Percentiles rank a stretch among this genome's conserved stretches.
Conservation (phyloP, 2,888 invertebrate genomes). For the Stenolophus ochropezus region DNA sequence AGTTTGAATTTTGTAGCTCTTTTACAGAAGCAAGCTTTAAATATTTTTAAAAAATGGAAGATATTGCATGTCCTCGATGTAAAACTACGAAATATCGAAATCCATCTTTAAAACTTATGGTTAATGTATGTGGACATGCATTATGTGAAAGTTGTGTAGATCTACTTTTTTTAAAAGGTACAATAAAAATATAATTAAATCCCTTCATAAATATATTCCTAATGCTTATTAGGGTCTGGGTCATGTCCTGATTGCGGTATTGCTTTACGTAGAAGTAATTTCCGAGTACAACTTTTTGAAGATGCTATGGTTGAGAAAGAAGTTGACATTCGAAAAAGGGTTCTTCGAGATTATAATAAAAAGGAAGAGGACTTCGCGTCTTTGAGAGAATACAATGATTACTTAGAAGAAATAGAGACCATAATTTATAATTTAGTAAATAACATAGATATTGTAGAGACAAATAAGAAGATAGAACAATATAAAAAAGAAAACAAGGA, state of each 20-base stretch:
- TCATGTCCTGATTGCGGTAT: constrained; percentile 96
- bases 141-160: constrained; percentile 99
- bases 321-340: constrained; percentile 92
- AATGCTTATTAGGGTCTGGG: constrained; percentile 82
- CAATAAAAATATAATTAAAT: not conserved
- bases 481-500: constrained; percentile 94
- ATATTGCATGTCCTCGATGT: constrained; percentile 94
- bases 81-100: constrained; percentile 98
- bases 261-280: constrained; percentile 90
- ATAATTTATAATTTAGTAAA: constrained; percentile 93
- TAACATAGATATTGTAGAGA: constrained; percentile 91
- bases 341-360: constrained; percentile 94
- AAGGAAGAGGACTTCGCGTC: constrained; percentile 94
- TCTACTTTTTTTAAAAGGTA: constrained; percentile 95
- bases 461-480: constrained; percentile 92
- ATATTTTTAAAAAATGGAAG: constrained; percentile 78
- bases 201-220: constrained; percentile 11
- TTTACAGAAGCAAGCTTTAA: not conserved
- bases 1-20: not conserved
- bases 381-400: constrained; percentile 93
- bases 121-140: constrained; percentile 98
- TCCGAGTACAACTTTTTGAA: constrained; percentile 96
- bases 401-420: constrained; percentile 95
- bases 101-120: constrained; percentile 96
- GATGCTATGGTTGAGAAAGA: constrained; percentile 98